Evolutionary conservation across 2,113 vertebrate genomes (phyloP).

Genomic region (Leptobrachium ailaonicum): DNA sequence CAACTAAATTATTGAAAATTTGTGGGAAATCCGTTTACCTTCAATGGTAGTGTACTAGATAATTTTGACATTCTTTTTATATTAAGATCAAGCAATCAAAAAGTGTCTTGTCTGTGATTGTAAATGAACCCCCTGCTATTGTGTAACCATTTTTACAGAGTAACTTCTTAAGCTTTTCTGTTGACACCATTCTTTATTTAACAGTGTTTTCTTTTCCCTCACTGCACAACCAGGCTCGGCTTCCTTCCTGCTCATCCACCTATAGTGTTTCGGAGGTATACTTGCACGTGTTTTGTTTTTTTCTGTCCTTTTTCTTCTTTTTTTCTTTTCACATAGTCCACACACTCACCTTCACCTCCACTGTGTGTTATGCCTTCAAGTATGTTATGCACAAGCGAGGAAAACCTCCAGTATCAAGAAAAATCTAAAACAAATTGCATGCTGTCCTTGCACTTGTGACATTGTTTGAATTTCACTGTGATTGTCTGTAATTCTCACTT

Average conservation of each 20-base stretch:
- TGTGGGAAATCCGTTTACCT: too few relatives aligned
- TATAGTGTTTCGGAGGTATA: constrained; percentile 99
- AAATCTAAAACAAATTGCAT: constrained; percentile 63
- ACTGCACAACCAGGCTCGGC: constrained; percentile 95
- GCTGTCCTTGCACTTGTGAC: constrained; percentile 65
- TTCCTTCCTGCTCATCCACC: constrained; percentile 99
- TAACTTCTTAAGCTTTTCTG: constrained; percentile 69
- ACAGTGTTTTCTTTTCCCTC: constrained; percentile 83
- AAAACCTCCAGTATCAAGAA: constrained; percentile 54
- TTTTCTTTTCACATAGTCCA: constrained; percentile 60
- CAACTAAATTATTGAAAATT: too few relatives aligned
- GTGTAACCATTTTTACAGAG: constrained; percentile 68
- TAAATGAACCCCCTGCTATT: constrained; percentile 62
- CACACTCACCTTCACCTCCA: constrained; percentile 70
- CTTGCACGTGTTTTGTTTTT: constrained; percentile 83
- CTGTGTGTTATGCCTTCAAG: constrained; percentile 73
- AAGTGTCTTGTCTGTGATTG: constrained; percentile 25
- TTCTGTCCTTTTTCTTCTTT: constrained; percentile 48
- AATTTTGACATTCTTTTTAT: too few relatives aligned
- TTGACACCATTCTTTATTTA: constrained; percentile 74
- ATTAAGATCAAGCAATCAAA: neutral
- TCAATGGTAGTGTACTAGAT: too few relatives aligned
- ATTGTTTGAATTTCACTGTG: constrained; percentile 60
- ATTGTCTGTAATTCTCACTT: constrained; percentile 43
- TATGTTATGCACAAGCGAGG: constrained; percentile 66